Conservation (phyloP, 2,888 invertebrate species). For the Cheiracanthium punctorium region DNA sequence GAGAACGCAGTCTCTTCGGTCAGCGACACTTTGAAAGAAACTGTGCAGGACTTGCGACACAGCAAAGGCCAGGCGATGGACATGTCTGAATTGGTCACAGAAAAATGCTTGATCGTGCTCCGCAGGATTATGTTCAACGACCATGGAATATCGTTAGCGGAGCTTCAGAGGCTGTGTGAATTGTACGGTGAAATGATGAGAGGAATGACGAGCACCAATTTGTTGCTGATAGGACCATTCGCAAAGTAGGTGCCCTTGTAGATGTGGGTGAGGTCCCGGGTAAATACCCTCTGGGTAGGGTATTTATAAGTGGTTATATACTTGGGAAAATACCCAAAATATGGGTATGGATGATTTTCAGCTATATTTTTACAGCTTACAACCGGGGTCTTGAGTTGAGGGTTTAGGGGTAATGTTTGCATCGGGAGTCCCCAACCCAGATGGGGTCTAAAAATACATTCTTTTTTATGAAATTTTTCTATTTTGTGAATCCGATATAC, state of each 20-base stretch:
- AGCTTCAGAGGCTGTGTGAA: slow-evolving; percentile 10
- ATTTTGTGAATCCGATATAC: too few relatives aligned
- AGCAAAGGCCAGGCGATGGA: not conserved
- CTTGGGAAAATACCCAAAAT: too few relatives aligned
- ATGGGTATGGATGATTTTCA: too few relatives aligned
- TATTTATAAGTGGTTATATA: too few relatives aligned
- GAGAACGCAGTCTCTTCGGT: not conserved
- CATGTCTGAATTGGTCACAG: slow-evolving; percentile 6
- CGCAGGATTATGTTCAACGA: slow-evolving; percentile 25
- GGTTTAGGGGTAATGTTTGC: too few relatives aligned
- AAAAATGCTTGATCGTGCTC: slow-evolving; percentile 8
- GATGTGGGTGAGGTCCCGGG: too few relatives aligned
- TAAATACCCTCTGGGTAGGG: too few relatives aligned
- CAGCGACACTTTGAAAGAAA: not conserved
- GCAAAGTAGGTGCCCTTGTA: slow-evolving; percentile 13
- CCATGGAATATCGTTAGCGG: slow-evolving; percentile 20
- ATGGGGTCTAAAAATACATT: too few relatives aligned
- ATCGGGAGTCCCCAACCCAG: too few relatives aligned
- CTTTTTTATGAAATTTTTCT: too few relatives aligned
- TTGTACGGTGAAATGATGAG: not conserved
- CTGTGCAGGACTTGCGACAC: not conserved
- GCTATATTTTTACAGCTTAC: too few relatives aligned
- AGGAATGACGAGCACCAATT: not conserved
- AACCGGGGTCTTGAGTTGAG: too few relatives aligned
- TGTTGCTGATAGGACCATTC: slow-evolving; percentile 12